A percentile compares a stretch with the other conserved stretches of the same genome.
These are phyloP conservation scores for Chromoteleia sp. DNA, from an alignment of 2,888 invertebrate genomes.

Conservation along the genomic window DNA sequence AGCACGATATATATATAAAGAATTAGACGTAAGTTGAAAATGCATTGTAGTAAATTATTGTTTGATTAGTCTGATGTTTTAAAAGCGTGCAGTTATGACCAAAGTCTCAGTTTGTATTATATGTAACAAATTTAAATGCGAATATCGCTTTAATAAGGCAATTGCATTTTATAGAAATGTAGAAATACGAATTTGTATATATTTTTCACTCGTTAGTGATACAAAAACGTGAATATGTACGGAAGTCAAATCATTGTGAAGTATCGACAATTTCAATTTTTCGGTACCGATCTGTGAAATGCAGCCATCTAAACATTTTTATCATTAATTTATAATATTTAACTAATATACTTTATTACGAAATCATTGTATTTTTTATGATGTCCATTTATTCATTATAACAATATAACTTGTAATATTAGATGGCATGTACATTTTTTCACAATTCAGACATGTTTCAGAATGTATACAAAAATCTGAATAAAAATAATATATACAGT, in stretches of 20 bases:
- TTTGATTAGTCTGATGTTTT: conserved; percentile 40
- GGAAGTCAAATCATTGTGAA: conserved; percentile 1
- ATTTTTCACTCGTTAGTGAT: conserved; percentile 56
- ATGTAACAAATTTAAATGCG: conserved; percentile 45
- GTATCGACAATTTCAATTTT: neutral
- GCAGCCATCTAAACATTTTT: conserved; percentile 13
- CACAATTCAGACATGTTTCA: too few species aligned
- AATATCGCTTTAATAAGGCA: conserved; percentile 14
- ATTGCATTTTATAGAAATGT: conserved; percentile 50
- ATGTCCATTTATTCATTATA: conserved; percentile 6
- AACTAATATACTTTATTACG: neutral
- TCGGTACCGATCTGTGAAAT: conserved; percentile 1
- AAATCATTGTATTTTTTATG: conserved; percentile 4
- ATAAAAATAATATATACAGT: neutral
- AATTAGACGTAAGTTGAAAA: conserved; percentile 21
- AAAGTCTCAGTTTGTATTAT: conserved; percentile 62
- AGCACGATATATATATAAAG: conserved; percentile 9
- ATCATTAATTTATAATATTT: conserved; percentile 3
- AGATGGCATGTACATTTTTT: neutral
- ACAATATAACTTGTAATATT: neutral
- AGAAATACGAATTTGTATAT: conserved; percentile 56
- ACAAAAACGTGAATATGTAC: conserved; percentile 15
- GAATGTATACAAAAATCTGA: too few species aligned
- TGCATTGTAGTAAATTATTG: conserved; percentile 31
- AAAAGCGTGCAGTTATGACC: conserved; percentile 42